Base-by-base conservation (phyloP, 1,140 invertebrate species). In the Melipona quadrifasciata region DNA sequence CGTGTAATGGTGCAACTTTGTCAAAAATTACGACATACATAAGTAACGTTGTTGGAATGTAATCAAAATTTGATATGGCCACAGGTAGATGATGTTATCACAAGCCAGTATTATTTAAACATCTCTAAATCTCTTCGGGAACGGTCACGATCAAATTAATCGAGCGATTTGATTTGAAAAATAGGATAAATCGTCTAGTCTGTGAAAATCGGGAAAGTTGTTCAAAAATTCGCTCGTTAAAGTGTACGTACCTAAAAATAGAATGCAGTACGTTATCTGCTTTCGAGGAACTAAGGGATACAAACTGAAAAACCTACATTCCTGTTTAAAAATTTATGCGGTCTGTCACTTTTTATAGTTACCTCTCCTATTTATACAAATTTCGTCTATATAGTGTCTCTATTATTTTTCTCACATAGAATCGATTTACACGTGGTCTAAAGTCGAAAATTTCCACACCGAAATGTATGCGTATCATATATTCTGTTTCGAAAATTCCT, bases 201-300 rank as follows among this genome's bases (percentile, higher is more conserved):
- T 24, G 4, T 12, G 24, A 51, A 57, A 77, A 77, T 70, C 24
- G 21, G 39, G 24, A 78, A 83, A 78, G 57, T 78, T 68, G n/a
- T 14, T 78, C 21, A 67, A 75, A 79, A 83, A 68, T 83, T 67
- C 61, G n/a, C 39, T 78, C 39, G 67, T 79, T 78, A 79, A 78
- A 53, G 64, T 83, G 61, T 61, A 39, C 39, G 21, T 21, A 51
- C 34, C 67, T 79, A 83, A 79, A 83, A 79, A 83, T 83, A 83
- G 82, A 78, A n/a, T 34, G 27, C 12, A 71, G 55, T 71, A 61
- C n/a, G 76, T 68, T 77, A 76, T 64, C 72, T 77, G 57, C 74
- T 61, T 83, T 78, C 65, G 53, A 61, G 51, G 53, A 12, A 21
- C 10, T 24, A 24, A 76, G 31, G 34, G 70, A 61, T 75, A 83